Base-by-base conservation (phyloP, 92 coral and sea anemone species). In the Phymanthus crucifer region DNA sequence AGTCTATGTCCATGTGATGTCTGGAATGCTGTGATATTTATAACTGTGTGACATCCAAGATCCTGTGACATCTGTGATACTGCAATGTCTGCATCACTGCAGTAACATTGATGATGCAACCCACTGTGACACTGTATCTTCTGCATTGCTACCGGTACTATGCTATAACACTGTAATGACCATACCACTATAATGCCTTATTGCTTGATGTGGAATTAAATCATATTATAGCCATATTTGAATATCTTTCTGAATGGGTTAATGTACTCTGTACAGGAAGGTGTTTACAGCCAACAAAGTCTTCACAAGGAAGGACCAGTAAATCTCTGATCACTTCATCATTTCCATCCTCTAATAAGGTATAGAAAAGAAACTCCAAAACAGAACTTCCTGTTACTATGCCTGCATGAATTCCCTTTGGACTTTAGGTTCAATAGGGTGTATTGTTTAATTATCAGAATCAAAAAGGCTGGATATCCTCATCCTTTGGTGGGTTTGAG, bases 401-500 rank as follows among this genome's bases (percentile, higher is more conserved):
- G 10, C 45, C 45, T 38, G 45, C 5, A 38, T 38, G 27, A 21
- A 54, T 54, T 21, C 6, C 6, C 21, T 24, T 24, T 21, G 26
- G 10, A 1, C 8, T 54, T 54, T 26, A 21, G n/a, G 21, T 54
- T n/a, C 64, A 21, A 8, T 14, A n/a, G 26, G 24, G 6, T 54
- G 29, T 54, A 4, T 54, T 19, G 40, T 58, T 76, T 45, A 37
- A n/a, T 76, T 71, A 65, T 12, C 50, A 91, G 96, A 84, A 82
- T 70, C 82, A 64, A 6, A 80, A 70, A 35, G 75, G 85, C 27
- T 96, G 99, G 99, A 92, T 96, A 47, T 89, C 90, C 13, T 89
- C 98, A 24, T 96, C 99, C 11, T 95, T 95, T 87, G 90, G 85
- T 82, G 91, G 90, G 38, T 91, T 87, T 83, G 83, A 37, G 37